Percentiles rank a stretch among this genome's conserved stretches.
phyloP scores from a whole-genome alignment of 1,140 invertebrate species.

The Calephelis nemesis region DNA sequence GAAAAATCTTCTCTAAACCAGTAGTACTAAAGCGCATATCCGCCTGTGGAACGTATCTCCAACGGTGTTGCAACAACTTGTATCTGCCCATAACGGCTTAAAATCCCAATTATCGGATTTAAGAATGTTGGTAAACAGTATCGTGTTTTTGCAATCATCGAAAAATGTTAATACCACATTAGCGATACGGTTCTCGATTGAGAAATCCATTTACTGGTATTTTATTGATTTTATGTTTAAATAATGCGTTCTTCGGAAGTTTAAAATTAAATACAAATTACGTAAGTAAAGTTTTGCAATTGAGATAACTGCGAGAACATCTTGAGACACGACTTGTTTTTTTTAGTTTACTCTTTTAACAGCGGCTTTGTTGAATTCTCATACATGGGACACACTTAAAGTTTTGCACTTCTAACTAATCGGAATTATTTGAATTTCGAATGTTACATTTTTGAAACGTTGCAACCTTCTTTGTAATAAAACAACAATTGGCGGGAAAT shows the following conservation, averaged over 20 bases:
- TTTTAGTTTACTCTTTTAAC: too few relatives aligned
- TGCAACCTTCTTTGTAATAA: too few relatives aligned
- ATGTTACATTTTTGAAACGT: too few relatives aligned
- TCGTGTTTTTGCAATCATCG: conserved; percentile 12
- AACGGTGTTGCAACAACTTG: conserved; percentile 10
- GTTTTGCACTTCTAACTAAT: too few relatives aligned
- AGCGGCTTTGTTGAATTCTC: too few relatives aligned
- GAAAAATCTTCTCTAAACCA: not conserved
- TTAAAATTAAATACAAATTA: not conserved
- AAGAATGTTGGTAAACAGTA: conserved; percentile 10
- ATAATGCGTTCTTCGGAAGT: not conserved
- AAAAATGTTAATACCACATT: not conserved
- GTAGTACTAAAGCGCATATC: not conserved
- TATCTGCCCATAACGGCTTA: conserved; percentile 14
- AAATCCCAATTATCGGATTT: conserved; percentile 15
- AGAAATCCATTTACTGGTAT: not conserved
- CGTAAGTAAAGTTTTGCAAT: not conserved
- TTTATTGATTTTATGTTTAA: not conserved
- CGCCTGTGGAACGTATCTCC: not conserved
- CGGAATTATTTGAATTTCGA: too few relatives aligned
- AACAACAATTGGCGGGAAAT: too few relatives aligned
- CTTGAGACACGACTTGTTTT: not conserved
- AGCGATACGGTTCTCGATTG: conserved; percentile 3
- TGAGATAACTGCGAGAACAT: not conserved
- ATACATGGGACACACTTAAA: too few relatives aligned